A percentile compares a stretch with the other conserved stretches of the same genome.
Evolutionary conservation across 2,888 invertebrate genomes (phyloP).

Genomic region (Calliphora vomitoria): DNA sequence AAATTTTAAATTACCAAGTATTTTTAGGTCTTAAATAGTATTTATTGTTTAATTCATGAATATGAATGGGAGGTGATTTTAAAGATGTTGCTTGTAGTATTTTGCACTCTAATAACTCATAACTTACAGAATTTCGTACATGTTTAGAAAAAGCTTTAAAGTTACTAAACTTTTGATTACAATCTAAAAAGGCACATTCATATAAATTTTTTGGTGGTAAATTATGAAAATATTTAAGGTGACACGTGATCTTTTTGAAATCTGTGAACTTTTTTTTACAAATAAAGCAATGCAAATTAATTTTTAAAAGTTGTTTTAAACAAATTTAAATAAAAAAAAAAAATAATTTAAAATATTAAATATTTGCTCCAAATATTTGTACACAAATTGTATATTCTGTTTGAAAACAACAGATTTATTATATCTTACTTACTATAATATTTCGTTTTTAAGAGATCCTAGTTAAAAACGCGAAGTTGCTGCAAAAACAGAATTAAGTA

Average conservation of each 20-base stretch:
- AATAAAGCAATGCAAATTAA: slow-evolving; percentile 13
- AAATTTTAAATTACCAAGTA: not conserved
- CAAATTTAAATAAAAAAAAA: not conserved
- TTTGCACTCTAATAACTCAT: not conserved
- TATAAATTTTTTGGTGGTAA: slow-evolving; percentile 16
- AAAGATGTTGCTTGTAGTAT: not conserved
- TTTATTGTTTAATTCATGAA: not conserved
- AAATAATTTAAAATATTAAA: not conserved
- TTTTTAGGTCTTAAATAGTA: slow-evolving; percentile 8
- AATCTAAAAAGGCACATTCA: slow-evolving; percentile 21
- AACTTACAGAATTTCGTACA: slow-evolving; percentile 6
- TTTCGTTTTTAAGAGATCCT: too few relatives aligned
- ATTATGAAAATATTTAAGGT: slow-evolving; percentile 31
- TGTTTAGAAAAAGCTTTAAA: slow-evolving; percentile 27
- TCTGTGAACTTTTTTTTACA: not conserved
- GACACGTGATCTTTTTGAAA: slow-evolving; percentile 7
- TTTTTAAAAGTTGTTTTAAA: not conserved
- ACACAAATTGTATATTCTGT: too few relatives aligned
- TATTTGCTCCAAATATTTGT: not conserved
- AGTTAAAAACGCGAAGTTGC: too few relatives aligned
- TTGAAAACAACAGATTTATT: too few relatives aligned
- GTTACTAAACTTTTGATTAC: slow-evolving; percentile 20
- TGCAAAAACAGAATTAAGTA: too few relatives aligned
- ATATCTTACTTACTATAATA: too few relatives aligned
- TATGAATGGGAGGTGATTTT: slow-evolving; percentile 8